Evolutionary conservation across 2,113 vertebrate species (phyloP).

Genomic region (Stigmatopora nigra): DNA sequence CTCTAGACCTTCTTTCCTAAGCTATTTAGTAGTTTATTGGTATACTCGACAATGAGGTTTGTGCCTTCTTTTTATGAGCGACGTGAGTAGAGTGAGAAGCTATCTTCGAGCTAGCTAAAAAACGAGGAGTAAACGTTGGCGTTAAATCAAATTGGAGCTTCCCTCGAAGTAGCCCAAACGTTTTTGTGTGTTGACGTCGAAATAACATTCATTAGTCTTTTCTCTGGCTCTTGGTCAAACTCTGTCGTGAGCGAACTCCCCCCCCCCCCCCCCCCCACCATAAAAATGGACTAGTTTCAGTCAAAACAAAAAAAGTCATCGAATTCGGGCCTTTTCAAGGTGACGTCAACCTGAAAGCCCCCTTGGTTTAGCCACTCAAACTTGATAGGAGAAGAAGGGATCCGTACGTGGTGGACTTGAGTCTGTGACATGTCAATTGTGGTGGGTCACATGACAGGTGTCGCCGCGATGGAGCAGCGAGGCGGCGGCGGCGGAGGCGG

Average conservation of each 20-base stretch:
- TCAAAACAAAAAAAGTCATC: too few relatives aligned
- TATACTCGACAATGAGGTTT: neutral
- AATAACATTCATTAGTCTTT: neutral
- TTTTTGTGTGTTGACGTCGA: neutral
- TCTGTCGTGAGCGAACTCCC: neutral
- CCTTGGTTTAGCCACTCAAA: too few relatives aligned
- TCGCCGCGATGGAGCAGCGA: neutral
- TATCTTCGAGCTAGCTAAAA: neutral
- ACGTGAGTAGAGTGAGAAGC: neutral
- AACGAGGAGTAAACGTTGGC: neutral
- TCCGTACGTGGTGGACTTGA: neutral
- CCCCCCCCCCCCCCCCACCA: too few relatives aligned
- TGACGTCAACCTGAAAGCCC: too few relatives aligned
- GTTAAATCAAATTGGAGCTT: neutral
- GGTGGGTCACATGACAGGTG: neutral
- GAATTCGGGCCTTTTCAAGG: too few relatives aligned
- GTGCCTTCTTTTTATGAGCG: neutral
- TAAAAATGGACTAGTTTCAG: too few relatives aligned
- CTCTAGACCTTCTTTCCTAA: too few relatives aligned
- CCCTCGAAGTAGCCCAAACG: neutral
- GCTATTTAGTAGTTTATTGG: neutral
- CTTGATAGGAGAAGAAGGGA: neutral
- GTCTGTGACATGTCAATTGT: neutral
- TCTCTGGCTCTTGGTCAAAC: neutral
- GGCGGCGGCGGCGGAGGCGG: too few relatives aligned